Conservation (phyloP, 2,888 invertebrate genomes). For the Drosophila setosimentum region DNA sequence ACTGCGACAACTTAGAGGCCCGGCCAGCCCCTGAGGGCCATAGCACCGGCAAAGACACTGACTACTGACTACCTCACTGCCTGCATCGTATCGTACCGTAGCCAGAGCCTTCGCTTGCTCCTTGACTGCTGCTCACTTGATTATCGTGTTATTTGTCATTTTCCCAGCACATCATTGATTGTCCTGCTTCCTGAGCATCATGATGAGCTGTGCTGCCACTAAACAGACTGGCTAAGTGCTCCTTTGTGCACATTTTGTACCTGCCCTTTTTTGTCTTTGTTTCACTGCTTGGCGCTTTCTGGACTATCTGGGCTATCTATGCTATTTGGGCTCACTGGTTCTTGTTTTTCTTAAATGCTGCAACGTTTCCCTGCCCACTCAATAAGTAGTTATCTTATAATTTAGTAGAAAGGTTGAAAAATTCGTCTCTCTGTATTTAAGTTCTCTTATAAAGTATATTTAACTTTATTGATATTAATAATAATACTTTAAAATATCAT, state of each 20-base stretch:
- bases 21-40: slow-evolving; percentile 27
- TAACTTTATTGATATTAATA: background rate
- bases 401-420: background rate
- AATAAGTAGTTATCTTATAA: background rate
- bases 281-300: background rate
- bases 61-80: slow-evolving; percentile 1
- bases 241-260: slow-evolving; percentile 74
- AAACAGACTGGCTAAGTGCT: slow-evolving; percentile 68
- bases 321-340: background rate
- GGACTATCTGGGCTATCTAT: too few relatives aligned
- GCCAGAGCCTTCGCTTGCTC: background rate
- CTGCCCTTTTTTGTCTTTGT: slow-evolving; percentile 53
- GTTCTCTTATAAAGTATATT: background rate
- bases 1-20: slow-evolving; percentile 58
- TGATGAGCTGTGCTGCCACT: slow-evolving; percentile 38
- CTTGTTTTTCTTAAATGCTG: background rate
- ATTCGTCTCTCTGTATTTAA: background rate
- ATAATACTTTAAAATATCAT: background rate
- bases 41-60: slow-evolving; percentile 1
- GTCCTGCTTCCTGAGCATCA: slow-evolving; percentile 38
- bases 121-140: slow-evolving; percentile 58
- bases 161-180: slow-evolving; percentile 50
- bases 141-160: slow-evolving; percentile 55
- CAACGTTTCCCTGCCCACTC: background rate
- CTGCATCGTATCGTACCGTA: background rate